These are phyloP conservation scores for Sicus ferrugineus DNA, from an alignment of 2,888 invertebrate genomes.

Conservation along the genomic window DNA sequence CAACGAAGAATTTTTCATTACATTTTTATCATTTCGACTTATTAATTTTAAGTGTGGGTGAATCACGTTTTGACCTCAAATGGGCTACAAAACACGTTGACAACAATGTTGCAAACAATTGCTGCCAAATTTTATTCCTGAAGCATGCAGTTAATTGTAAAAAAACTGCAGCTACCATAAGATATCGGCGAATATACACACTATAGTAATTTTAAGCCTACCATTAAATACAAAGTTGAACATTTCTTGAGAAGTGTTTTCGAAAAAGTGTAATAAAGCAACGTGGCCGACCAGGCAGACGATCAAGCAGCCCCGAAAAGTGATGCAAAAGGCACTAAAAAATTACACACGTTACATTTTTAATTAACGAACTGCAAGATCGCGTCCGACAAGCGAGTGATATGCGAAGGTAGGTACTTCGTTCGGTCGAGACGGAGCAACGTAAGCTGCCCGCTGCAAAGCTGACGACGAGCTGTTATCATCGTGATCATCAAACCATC, in stretches of 20 bases:
- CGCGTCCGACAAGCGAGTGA: slow-evolving; percentile 44
- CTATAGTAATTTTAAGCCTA: neutral
- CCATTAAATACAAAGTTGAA: slow-evolving; percentile 1
- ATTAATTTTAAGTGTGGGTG: too few relatives aligned
- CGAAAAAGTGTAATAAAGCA: neutral
- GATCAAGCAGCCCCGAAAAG: neutral
- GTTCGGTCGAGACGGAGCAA: neutral
- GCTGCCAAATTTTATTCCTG: neutral
- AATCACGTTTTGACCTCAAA: too few relatives aligned
- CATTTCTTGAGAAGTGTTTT: neutral
- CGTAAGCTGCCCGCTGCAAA: neutral
- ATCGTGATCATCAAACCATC: slow-evolving; percentile 48
- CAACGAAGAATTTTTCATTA: too few relatives aligned
- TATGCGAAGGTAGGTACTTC: neutral
- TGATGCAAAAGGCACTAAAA: neutral
- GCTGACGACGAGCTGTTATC: slow-evolving; percentile 46
- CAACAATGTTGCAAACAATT: slow-evolving; percentile 13
- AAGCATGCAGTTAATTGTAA: neutral
- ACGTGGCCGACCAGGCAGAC: neutral
- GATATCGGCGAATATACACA: neutral
- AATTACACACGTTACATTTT: slow-evolving; percentile 45
- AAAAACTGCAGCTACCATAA: neutral
- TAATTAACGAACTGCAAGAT: slow-evolving; percentile 48
- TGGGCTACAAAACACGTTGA: too few relatives aligned
- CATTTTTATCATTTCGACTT: too few relatives aligned